Percentiles rank a stretch among this genome's conserved stretches.
phyloP scores from a whole-genome alignment of 1,140 invertebrate genomes.

The Hylyphantes graminicola region DNA sequence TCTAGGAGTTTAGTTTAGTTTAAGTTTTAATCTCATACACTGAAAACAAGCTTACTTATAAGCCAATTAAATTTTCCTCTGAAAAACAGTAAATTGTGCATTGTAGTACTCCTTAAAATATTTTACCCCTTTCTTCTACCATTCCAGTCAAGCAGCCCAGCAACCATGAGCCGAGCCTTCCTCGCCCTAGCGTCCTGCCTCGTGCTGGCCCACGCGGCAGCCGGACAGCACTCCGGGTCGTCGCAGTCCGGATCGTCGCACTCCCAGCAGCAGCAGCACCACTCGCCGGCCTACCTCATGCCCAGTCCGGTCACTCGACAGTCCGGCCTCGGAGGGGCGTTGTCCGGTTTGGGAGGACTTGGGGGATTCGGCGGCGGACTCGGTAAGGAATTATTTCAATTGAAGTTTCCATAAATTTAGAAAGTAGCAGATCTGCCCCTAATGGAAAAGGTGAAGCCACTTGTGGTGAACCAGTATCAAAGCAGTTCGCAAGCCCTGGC shows the following conservation, averaged over 20 bases:
- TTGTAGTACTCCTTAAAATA: no score
- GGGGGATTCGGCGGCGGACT: slow-evolving; percentile 38
- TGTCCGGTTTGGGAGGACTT: slow-evolving; percentile 22
- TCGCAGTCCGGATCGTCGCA: slow-evolving; percentile 10
- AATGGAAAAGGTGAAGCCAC: no score
- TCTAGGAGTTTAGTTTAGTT: no score
- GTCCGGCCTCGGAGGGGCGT: slow-evolving; percentile 25
- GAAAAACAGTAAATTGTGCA: no score
- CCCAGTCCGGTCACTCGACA: slow-evolving; percentile 51
- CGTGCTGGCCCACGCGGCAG: neutral
- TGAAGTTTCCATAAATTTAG: no score
- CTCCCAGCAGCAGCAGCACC: slow-evolving; percentile 17
- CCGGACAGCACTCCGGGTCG: slow-evolving; percentile 15
- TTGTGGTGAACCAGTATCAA: no score
- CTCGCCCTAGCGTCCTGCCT: neutral
- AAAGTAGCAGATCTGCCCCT: no score
- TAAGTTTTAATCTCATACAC: no score
- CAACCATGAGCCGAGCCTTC: slow-evolving; percentile 8
- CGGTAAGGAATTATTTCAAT: slow-evolving; percentile 12
- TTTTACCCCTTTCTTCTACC: neutral
- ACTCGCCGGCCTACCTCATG: slow-evolving; percentile 51
- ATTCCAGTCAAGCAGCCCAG: neutral
- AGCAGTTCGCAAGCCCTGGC: no score
- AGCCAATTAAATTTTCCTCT: no score
- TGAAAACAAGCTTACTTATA: no score